These are phyloP conservation scores for Podabrus alpinus DNA, from an alignment of 2,888 invertebrate species.

Conservation along the genomic window DNA sequence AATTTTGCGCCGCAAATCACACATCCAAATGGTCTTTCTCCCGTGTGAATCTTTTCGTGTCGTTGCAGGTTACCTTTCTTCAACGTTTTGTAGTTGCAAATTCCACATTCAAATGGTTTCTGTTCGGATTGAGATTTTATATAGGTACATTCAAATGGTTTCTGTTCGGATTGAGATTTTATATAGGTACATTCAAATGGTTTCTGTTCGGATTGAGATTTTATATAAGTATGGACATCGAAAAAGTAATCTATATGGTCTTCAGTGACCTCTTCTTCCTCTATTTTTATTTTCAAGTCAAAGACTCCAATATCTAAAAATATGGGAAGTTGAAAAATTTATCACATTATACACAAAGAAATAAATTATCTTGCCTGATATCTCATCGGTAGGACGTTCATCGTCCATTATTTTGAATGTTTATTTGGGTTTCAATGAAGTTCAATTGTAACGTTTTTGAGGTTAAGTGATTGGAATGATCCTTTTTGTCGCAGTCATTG, in stretches of 20 bases:
- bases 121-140: neutral
- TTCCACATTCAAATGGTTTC: neutral
- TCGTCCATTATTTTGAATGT: neutral
- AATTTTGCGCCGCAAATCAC: neutral
- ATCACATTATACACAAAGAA: neutral
- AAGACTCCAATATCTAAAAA: neutral
- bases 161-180: neutral
- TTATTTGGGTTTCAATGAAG: neutral
- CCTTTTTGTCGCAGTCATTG: neutral
- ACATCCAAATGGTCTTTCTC: neutral
- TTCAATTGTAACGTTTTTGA: neutral
- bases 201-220: neutral
- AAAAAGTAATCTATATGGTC: neutral
- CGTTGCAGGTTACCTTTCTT: neutral
- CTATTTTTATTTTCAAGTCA: neutral
- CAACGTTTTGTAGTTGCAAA: neutral
- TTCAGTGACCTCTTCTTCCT: neutral
- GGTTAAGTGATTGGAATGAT: neutral
- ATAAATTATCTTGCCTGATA: neutral
- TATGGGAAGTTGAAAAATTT: neutral
- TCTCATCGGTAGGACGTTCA: neutral
- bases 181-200: neutral
- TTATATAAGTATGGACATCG: neutral
- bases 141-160: neutral
- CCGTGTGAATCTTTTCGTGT: neutral